Evolutionary conservation across 2,797 vertebrate species (phyloP).

Genomic region (Triplophysa yarkandensis): DNA sequence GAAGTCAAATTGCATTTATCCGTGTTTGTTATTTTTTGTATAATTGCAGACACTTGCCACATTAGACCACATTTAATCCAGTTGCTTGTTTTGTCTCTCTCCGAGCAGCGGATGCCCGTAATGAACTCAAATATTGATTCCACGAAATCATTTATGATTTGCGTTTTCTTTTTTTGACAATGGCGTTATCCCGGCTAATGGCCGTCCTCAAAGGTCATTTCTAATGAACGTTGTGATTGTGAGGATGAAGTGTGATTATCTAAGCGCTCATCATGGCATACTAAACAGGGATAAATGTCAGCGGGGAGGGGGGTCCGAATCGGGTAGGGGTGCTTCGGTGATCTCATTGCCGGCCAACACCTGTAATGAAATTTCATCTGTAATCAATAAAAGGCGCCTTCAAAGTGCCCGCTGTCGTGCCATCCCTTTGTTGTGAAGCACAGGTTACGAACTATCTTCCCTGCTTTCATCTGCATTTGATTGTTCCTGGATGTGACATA

Average conservation of each 20-base stretch:
- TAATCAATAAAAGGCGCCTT: conserved; percentile 34
- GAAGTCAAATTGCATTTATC: conserved; percentile 21
- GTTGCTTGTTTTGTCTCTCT: conserved; percentile 24
- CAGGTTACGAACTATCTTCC: conserved; percentile 21
- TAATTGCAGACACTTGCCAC: conserved; percentile 31
- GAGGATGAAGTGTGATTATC: conserved; percentile 58
- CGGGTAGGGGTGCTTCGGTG: conserved; percentile 15
- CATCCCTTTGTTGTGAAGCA: conserved; percentile 26
- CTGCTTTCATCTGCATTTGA: conserved; percentile 23
- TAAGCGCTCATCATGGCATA: conserved; percentile 52
- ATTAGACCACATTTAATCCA: conserved; percentile 39
- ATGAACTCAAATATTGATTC: conserved; percentile 58
- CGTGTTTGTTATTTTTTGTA: conserved; percentile 29
- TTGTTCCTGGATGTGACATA: conserved; percentile 9
- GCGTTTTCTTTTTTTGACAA: conserved; percentile 60
- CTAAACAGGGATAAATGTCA: conserved; percentile 56
- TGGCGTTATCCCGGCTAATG: conserved; percentile 55
- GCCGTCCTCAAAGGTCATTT: conserved; percentile 61
- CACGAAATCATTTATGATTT: conserved; percentile 58
- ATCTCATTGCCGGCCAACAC: conserved; percentile 33
- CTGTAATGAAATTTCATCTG: conserved; percentile 32
- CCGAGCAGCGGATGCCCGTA: conserved; percentile 9
- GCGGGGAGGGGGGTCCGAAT: conserved; percentile 22
- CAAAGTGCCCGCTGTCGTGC: conserved; percentile 18
- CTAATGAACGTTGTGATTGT: conserved; percentile 64